phyloP scores from a whole-genome alignment of 2,888 invertebrate species.

The Aphodius granarius region DNA sequence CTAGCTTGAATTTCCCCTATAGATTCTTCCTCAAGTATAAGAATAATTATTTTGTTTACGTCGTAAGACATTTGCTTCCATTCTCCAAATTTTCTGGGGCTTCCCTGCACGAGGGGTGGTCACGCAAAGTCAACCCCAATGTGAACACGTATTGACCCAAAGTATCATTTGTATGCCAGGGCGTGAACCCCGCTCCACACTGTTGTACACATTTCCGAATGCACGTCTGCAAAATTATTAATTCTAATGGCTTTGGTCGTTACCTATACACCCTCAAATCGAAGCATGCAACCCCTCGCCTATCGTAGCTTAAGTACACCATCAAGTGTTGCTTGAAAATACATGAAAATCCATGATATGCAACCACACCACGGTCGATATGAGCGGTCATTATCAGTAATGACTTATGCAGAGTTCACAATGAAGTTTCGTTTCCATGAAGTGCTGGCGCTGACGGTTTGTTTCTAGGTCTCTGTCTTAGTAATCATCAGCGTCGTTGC shows the following conservation, averaged over 20 bases:
- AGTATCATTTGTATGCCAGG: background rate
- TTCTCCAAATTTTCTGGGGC: background rate
- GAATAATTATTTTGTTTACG: background rate
- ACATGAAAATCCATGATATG: background rate
- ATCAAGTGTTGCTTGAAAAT: background rate
- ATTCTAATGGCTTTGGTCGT: slow-evolving; percentile 25
- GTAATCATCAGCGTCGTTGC: too few relatives aligned
- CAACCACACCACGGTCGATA: background rate
- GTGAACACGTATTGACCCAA: background rate
- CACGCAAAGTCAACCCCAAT: background rate
- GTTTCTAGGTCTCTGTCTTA: too few relatives aligned
- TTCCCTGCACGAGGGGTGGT: background rate
- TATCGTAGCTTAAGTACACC: background rate
- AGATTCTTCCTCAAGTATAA: too few relatives aligned
- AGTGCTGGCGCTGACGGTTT: too few relatives aligned
- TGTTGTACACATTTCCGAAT: background rate
- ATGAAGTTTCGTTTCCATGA: too few relatives aligned
- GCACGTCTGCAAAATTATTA: slow-evolving; percentile 21
- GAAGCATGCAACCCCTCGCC: background rate
- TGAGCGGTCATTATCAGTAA: background rate
- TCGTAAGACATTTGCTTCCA: background rate
- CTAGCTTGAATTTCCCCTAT: too few relatives aligned
- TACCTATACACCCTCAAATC: slow-evolving; percentile 13
- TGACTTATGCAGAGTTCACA: background rate
- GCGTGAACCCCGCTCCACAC: background rate